These are phyloP conservation scores for Pluvialis apricaria DNA, from an alignment of 2,113 vertebrate species.

Conservation along the genomic window DNA sequence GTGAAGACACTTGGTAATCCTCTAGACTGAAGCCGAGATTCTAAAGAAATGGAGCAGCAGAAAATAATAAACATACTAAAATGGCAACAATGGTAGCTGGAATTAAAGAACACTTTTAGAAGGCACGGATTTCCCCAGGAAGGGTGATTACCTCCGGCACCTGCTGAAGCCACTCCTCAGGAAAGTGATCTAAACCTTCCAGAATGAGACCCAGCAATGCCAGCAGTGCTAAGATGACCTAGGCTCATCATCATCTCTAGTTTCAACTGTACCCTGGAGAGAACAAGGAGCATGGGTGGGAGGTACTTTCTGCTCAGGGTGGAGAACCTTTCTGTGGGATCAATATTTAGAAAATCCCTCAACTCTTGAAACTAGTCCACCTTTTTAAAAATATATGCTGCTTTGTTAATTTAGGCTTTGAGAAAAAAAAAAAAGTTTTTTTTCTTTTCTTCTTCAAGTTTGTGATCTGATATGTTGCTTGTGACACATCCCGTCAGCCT, in stretches of 20 bases:
- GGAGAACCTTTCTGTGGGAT: not conserved
- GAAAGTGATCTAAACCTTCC: not conserved
- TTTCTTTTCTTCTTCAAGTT: constrained; percentile 56
- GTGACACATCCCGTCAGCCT: constrained; percentile 58
- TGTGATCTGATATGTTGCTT: constrained; percentile 64
- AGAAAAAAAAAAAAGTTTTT: constrained; percentile 1
- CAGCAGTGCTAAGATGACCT: not conserved
- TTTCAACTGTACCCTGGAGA: not conserved
- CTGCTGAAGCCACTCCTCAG: not conserved
- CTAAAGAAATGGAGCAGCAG: not conserved
- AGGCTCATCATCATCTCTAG: not conserved
- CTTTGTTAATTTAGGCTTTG: constrained; percentile 51
- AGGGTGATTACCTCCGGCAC: not conserved
- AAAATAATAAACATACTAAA: not conserved
- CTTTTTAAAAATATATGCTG: constrained; percentile 36
- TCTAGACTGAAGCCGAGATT: not conserved
- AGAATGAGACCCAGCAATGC: not conserved
- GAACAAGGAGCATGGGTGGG: not conserved
- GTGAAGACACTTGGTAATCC: not conserved
- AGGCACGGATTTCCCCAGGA: not conserved
- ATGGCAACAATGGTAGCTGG: not conserved
- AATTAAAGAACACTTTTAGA: not conserved
- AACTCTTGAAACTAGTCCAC: not conserved
- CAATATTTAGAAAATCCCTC: not conserved
- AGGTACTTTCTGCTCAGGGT: not conserved